Base-by-base conservation (phyloP, 2,113 vertebrate genomes). In the Corydoras sp. region DNA sequence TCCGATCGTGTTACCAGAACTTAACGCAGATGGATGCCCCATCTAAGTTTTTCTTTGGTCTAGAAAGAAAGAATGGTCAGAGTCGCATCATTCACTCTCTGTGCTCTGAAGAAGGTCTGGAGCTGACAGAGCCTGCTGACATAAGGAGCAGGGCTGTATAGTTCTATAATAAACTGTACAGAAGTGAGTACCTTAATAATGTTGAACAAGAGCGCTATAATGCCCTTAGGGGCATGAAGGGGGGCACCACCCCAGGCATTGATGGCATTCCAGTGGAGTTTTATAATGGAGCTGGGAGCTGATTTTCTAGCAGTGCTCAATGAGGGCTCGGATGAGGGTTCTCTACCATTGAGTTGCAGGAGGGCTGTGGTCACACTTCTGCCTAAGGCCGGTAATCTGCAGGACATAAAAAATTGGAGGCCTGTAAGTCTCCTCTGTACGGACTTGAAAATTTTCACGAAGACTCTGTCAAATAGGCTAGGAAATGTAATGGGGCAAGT, bases 231-330 rank as follows among this genome's bases (percentile, higher is more conserved):
- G 13, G 51, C 9, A 53, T 53, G 10, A 12, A 10, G 10, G 51
- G 10, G 4, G 2, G 51, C 3, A 24, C 18, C n/a, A n/a, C n/a
- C n/a, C n/a, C n/a, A n/a, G n/a, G n/a, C n/a, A n/a, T n/a, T n/a
- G n/a, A n/a, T n/a, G n/a, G n/a, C n/a, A n/a, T n/a, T n/a, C n/a
- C n/a, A n/a, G n/a, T n/a, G n/a, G n/a, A n/a, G n/a, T n/a, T n/a
- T n/a, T n/a, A n/a, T n/a, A n/a, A n/a, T 24, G 58, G 58, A 59
- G 58, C 58, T 59, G n/a, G 58, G 58, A 24, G 58, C 58, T 18
- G 58, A 59, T 24, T 9, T 59, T 2, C 5, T 24, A 24, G n/a
- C 18, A 2, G 18, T 59, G 3, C 18, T 24, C 1, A 59, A 59
- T 24, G 58, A 59, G 18, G 5, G 58, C 15, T 9, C 29, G 58